Percentiles rank a stretch among this genome's conserved stretches.
phyloP scores from a whole-genome alignment of 2,113 vertebrate genomes.

The Odobenus rosmarus region DNA sequence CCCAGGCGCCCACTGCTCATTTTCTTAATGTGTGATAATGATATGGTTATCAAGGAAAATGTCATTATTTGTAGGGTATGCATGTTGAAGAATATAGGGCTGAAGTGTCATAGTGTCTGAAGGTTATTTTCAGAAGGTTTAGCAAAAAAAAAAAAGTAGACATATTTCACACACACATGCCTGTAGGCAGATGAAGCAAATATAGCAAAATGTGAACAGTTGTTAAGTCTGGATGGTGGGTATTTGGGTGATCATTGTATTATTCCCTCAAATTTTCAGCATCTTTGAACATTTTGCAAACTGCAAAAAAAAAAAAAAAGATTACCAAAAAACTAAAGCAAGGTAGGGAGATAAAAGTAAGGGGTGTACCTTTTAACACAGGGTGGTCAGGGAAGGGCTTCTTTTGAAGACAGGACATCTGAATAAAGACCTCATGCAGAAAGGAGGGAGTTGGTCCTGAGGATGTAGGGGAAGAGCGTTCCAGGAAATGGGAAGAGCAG shows the following conservation, averaged over 20 bases:
- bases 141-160: not conserved
- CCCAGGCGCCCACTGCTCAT: not conserved
- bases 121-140: slow-evolving; percentile 14
- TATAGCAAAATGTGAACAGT: not conserved
- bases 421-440: not conserved
- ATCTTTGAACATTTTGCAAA: not conserved
- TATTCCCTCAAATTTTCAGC: not conserved
- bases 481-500: not conserved
- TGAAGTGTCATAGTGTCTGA: not conserved
- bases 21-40: not conserved
- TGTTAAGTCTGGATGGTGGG: not conserved
- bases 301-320: not conserved
- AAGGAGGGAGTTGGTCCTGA: not conserved
- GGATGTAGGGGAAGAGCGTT: not conserved
- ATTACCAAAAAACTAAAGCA: not conserved
- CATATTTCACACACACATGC: not conserved
- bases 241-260: not conserved
- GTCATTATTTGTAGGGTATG: not conserved
- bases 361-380: not conserved
- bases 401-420: not conserved
- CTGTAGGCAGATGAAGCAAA: not conserved
- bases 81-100: not conserved
- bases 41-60: not conserved
- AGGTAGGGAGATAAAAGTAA: not conserved
- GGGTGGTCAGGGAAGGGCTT: not conserved